These are phyloP conservation scores for Burhinus oedicnemus DNA, from an alignment of 2,113 vertebrate species.

Conservation along the genomic window DNA sequence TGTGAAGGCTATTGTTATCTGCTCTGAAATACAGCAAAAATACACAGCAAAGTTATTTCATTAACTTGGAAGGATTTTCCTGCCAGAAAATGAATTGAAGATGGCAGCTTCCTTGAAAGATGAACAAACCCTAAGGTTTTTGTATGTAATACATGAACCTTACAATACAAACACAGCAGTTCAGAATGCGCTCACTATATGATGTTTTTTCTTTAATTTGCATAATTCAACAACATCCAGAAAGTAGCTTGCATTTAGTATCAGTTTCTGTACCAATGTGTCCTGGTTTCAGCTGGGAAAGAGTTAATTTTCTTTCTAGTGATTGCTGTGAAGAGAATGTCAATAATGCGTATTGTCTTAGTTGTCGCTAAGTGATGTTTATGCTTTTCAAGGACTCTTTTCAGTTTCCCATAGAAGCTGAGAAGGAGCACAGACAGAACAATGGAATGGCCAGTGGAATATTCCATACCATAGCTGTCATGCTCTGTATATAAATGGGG, in stretches of 20 bases:
- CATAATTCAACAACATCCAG: neutral
- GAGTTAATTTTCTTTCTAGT: neutral
- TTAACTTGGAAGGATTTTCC: neutral
- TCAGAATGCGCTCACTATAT: neutral
- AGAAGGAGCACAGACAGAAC: neutral
- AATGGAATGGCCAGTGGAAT: neutral
- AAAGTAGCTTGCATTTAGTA: neutral
- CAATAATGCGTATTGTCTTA: neutral
- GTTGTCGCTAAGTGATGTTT: neutral
- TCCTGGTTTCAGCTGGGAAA: neutral
- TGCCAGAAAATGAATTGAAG: neutral
- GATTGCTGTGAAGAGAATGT: neutral
- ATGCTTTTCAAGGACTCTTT: neutral
- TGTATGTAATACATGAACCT: neutral
- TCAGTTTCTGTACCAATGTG: neutral
- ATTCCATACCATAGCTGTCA: neutral
- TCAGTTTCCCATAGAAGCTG: neutral
- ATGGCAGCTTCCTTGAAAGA: neutral
- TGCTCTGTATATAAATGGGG: neutral
- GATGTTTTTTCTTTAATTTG: neutral
- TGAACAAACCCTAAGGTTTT: neutral
- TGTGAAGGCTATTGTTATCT: slow-evolving; percentile 90
- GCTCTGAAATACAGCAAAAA: slow-evolving; percentile 77
- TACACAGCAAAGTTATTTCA: neutral
- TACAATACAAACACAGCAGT: neutral